Percentiles rank a stretch among this genome's conserved stretches.
Conservation (phyloP, 2,797 vertebrate species). For the Sarcophilus harrisii region DNA sequence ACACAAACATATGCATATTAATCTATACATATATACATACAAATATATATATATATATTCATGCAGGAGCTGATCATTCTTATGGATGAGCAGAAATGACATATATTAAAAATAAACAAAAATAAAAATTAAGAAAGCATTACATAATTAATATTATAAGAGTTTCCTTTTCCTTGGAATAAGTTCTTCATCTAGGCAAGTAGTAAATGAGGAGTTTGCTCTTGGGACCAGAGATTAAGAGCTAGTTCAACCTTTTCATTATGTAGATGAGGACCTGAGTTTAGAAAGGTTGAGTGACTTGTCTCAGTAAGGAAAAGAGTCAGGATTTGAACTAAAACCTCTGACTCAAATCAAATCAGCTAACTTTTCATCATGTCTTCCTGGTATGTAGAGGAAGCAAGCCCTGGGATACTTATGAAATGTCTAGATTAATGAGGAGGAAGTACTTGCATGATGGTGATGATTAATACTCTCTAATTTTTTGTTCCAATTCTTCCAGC, state of each 20-base stretch:
- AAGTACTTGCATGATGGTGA: neutral
- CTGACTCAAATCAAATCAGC: neutral
- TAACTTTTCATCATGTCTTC: neutral
- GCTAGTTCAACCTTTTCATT: neutral
- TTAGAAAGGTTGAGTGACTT: neutral
- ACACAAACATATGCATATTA: neutral
- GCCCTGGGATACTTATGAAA: neutral
- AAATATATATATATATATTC: neutral
- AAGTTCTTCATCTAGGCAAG: neutral
- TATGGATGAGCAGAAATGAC: neutral
- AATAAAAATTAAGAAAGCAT: neutral
- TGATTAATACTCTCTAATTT: neutral
- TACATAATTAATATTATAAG: neutral
- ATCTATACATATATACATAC: neutral
- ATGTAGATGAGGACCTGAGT: neutral
- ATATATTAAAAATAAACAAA: neutral
- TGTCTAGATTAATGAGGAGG: neutral
- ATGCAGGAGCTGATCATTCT: neutral
- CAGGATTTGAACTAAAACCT: neutral
- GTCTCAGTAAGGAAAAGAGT: neutral
- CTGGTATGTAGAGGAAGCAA: neutral
- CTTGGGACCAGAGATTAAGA: neutral
- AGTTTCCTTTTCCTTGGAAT: neutral
- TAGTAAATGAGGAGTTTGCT: neutral
- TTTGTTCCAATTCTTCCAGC: neutral